Evolutionary conservation across 2,113 vertebrate species (phyloP).

Genomic region (Numenius arquata): DNA sequence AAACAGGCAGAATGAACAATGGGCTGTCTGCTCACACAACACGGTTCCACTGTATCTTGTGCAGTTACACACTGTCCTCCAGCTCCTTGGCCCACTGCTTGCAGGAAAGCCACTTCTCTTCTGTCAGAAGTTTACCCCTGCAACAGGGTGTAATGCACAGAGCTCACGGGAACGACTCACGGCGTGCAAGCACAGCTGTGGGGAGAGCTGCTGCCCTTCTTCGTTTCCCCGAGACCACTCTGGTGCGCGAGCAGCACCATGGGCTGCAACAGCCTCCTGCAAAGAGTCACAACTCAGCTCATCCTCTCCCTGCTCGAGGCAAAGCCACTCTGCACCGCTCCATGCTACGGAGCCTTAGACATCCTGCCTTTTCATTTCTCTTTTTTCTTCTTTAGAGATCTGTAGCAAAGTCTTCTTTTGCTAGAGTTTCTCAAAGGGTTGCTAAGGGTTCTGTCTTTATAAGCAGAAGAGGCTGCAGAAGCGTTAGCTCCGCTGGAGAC

Average conservation of each 20-base stretch:
- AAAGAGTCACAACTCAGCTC: not conserved
- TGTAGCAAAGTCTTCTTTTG: not conserved
- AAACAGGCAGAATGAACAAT: not conserved
- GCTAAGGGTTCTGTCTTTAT: not conserved
- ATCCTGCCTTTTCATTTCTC: not conserved
- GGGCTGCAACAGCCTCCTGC: not conserved
- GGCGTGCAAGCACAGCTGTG: accelerated
- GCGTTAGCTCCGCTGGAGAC: not conserved
- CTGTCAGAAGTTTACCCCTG: not conserved
- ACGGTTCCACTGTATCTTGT: not conserved
- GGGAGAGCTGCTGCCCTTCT: not conserved
- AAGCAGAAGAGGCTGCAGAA: not conserved
- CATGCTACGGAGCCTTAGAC: not conserved
- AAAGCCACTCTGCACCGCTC: not conserved
- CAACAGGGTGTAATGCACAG: accelerated
- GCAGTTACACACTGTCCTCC: not conserved
- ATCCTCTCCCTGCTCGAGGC: not conserved
- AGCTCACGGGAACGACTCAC: not conserved
- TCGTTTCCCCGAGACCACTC: not conserved
- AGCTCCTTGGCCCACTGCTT: not conserved
- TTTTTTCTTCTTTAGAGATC: not conserved
- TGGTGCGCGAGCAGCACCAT: not conserved
- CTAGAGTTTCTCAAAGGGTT: not conserved
- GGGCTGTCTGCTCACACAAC: not conserved
- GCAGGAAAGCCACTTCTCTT: not conserved